phyloP scores from a whole-genome alignment of 2,113 vertebrate genomes.

The Thalassoma bifasciatum region DNA sequence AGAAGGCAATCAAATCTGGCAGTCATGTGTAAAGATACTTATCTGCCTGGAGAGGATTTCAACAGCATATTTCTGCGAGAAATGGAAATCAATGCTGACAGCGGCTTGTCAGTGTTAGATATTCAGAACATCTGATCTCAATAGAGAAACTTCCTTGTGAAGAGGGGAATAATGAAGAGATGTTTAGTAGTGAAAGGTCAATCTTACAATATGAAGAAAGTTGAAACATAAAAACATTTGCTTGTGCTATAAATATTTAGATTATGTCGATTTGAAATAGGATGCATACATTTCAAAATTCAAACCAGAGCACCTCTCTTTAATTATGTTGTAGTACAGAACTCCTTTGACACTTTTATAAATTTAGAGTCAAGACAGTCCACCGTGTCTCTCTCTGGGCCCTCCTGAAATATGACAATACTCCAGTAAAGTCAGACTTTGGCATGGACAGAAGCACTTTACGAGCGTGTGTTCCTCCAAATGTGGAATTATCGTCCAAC shows the following conservation, averaged over 20 bases:
- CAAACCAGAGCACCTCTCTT: constrained; percentile 72
- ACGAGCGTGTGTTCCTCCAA: constrained; percentile 66
- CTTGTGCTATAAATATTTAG: constrained; percentile 9
- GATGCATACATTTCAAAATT: constrained; percentile 53
- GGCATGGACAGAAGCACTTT: constrained; percentile 72
- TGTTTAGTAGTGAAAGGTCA: constrained; percentile 68
- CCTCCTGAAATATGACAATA: constrained; percentile 64
- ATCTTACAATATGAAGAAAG: constrained; percentile 59
- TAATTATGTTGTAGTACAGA: constrained; percentile 35
- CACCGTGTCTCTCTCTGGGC: constrained; percentile 39
- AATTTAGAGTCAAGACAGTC: constrained; percentile 60
- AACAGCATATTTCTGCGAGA: constrained; percentile 82
- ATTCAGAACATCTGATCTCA: constrained; percentile 82
- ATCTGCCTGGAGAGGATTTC: constrained; percentile 85
- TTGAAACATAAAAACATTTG: constrained; percentile 42
- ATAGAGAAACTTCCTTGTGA: constrained; percentile 73
- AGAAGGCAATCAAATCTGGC: constrained; percentile 85
- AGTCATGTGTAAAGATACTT: constrained; percentile 86
- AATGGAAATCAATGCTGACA: constrained; percentile 84
- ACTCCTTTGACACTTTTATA: constrained; percentile 48
- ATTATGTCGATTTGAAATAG: constrained; percentile 56
- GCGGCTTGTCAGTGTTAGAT: constrained; percentile 81
- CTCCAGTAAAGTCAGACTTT: constrained; percentile 65
- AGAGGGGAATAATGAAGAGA: constrained; percentile 62
- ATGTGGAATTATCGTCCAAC: constrained; percentile 76